A percentile compares a stretch with the other conserved stretches of the same genome.
Conservation (phyloP, 64 coral and sea anemone genomes). For the Catalaphyllia jardinei region DNA sequence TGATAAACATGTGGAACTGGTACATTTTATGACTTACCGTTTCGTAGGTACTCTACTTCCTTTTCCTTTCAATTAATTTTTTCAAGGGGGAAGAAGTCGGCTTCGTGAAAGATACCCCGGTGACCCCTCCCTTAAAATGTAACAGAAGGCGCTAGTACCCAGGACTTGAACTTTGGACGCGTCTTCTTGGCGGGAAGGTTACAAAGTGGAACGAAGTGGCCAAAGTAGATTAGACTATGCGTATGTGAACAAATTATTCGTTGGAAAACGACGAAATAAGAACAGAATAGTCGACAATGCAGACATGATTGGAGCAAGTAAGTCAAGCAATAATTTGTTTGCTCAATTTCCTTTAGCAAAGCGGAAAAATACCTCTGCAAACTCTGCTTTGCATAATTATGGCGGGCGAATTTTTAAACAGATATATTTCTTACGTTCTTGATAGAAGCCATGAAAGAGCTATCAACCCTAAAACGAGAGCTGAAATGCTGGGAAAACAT, state of each 20-base stretch:
- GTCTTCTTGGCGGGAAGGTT: conserved; percentile 18
- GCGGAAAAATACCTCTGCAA: too few relatives aligned
- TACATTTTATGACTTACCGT: too few relatives aligned
- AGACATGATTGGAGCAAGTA: conserved; percentile 41
- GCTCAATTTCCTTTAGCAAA: too few relatives aligned
- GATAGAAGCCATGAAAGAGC: conserved; percentile 71
- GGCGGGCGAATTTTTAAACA: too few relatives aligned
- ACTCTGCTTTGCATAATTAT: too few relatives aligned
- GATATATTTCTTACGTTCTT: too few relatives aligned
- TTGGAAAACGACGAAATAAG: too few relatives aligned
- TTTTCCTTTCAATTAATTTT: too few relatives aligned
- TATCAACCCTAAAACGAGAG: conserved; percentile 76
- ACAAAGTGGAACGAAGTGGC: not conserved
- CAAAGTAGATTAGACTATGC: not conserved
- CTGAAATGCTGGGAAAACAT: conserved; percentile 97
- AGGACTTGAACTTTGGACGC: not conserved
- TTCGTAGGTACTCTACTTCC: too few relatives aligned
- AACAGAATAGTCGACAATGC: not conserved
- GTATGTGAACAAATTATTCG: not conserved
- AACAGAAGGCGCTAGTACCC: conserved; percentile 1
- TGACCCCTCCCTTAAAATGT: not conserved
- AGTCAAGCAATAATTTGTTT: not conserved
- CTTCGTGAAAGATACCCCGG: too few relatives aligned
- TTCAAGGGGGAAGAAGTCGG: too few relatives aligned
- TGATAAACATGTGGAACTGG: too few relatives aligned